phyloP scores from a whole-genome alignment of 2,113 vertebrate genomes.

The Chauna torquata region DNA sequence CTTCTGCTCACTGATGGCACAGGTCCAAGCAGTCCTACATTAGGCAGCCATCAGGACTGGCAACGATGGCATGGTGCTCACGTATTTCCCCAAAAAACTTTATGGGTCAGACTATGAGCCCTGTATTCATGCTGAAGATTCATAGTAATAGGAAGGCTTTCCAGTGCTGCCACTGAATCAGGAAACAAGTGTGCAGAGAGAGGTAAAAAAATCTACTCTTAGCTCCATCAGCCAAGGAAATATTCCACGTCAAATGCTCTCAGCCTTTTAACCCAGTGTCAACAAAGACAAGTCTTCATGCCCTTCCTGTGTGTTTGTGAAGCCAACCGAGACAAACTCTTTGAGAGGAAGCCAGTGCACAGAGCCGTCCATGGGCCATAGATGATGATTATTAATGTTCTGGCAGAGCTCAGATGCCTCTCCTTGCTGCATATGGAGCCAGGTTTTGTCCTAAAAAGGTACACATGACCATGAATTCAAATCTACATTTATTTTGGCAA shows the following conservation, averaged over 20 bases:
- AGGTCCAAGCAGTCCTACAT: neutral
- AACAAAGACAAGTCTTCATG: neutral
- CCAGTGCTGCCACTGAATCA: neutral
- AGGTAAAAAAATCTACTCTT: neutral
- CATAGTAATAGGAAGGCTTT: neutral
- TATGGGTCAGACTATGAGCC: neutral
- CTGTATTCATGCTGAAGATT: fast-evolving
- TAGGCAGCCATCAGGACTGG: neutral
- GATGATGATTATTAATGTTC: neutral
- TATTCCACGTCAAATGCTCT: neutral
- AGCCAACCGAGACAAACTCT: neutral
- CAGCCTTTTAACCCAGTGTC: neutral
- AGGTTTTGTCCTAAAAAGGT: neutral
- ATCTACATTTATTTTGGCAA: neutral
- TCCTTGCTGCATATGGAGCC: neutral
- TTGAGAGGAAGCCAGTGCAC: neutral
- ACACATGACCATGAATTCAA: neutral
- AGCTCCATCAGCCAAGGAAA: neutral
- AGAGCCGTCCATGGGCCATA: neutral
- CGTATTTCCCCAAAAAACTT: neutral
- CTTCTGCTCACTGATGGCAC: neutral
- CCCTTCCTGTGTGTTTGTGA: neutral
- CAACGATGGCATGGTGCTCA: neutral
- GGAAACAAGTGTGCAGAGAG: neutral
- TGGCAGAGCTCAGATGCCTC: neutral